phyloP scores from a whole-genome alignment of 2,797 vertebrate genomes.

The Pipistrellus pipistrellus region DNA sequence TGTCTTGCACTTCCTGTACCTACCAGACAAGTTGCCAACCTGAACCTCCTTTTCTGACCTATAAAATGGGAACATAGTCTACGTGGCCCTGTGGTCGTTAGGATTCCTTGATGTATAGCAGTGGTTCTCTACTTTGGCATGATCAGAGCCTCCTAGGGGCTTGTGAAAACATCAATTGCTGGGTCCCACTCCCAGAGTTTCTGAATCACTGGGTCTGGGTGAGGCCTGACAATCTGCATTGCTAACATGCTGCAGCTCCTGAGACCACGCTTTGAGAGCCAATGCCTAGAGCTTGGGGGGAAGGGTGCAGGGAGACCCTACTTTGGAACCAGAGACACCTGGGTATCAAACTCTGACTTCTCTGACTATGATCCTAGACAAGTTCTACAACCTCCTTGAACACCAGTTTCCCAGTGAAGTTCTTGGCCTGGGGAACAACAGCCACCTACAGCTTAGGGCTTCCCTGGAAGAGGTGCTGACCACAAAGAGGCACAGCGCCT shows the following conservation, averaged over 20 bases:
- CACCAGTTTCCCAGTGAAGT: neutral
- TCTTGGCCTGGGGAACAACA: neutral
- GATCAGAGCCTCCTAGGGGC: neutral
- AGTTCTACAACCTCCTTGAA: neutral
- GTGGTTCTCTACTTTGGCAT: neutral
- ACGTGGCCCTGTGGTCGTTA: neutral
- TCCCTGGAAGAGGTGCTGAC: neutral
- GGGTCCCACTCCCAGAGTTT: neutral
- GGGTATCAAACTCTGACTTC: neutral
- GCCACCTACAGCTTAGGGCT: neutral
- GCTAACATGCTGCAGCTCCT: neutral
- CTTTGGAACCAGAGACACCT: neutral
- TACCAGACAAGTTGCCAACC: neutral
- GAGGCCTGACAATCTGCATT: neutral
- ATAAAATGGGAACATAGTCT: neutral
- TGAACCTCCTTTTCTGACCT: neutral
- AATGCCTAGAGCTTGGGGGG: neutral
- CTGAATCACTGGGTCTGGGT: neutral
- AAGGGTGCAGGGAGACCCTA: fast-evolving
- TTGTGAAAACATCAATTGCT: neutral
- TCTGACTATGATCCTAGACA: neutral
- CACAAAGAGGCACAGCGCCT: no score
- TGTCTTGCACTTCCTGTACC: neutral
- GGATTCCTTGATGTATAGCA: neutral
- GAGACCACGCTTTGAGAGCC: neutral